These are phyloP conservation scores for Sphyrna mokarran DNA, from an alignment of 2,113 vertebrate genomes.

Conservation along the genomic window DNA sequence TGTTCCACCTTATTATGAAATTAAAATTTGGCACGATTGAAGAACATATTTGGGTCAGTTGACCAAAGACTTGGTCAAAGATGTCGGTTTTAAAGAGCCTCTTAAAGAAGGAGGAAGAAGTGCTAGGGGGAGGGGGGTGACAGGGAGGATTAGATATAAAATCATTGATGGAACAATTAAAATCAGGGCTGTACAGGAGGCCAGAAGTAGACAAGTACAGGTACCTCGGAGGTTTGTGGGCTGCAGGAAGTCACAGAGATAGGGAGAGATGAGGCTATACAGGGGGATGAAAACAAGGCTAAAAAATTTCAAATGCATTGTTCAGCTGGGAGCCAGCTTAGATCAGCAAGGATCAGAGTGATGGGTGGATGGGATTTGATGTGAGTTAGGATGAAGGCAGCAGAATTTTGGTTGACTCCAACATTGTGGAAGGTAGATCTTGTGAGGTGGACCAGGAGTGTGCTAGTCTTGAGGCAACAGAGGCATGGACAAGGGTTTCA, in stretches of 20 bases:
- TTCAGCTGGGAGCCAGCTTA: no score
- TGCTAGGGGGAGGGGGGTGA: no score
- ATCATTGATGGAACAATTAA: neutral
- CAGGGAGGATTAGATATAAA: neutral
- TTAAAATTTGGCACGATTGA: neutral
- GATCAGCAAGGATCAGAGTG: no score
- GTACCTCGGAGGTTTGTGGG: neutral
- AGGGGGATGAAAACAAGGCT: no score
- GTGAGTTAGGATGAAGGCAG: no score
- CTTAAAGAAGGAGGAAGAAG: neutral
- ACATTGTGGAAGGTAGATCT: no score
- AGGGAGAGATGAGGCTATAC: neutral
- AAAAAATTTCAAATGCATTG: no score
- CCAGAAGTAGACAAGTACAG: neutral
- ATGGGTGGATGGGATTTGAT: no score
- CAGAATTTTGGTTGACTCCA: no score
- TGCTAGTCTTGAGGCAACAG: no score
- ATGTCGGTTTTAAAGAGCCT: neutral
- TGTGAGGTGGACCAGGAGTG: no score
- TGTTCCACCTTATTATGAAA: neutral
- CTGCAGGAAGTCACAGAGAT: neutral
- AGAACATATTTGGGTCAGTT: neutral
- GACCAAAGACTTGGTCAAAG: neutral
- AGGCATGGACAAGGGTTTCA: no score
- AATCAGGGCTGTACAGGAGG: neutral